A percentile compares a stretch with the other conserved stretches of the same genome.
Conservation (phyloP, 2,113 vertebrate species). For the Todiramphus chloris region DNA sequence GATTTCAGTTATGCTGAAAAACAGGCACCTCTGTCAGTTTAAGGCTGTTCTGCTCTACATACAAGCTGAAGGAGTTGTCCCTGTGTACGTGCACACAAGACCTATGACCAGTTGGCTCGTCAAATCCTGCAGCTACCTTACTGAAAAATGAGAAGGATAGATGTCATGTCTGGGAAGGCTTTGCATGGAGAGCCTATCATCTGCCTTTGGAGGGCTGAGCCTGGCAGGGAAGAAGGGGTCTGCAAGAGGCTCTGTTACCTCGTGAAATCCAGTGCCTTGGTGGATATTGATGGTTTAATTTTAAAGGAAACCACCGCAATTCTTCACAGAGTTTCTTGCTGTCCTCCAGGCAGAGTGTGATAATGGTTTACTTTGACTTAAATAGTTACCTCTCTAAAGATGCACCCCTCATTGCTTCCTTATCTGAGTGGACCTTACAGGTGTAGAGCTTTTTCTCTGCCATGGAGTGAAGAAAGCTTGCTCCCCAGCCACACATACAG, state of each 20-base stretch:
- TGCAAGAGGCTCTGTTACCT: background rate
- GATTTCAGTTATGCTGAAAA: background rate
- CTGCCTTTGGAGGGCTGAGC: background rate
- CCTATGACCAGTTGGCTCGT: background rate
- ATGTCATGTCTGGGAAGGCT: background rate
- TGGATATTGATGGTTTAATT: background rate
- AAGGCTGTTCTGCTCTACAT: background rate
- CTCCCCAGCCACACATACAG: background rate
- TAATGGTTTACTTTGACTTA: background rate
- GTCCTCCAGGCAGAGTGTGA: background rate
- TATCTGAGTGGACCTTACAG: background rate
- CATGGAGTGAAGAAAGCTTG: rapidly evolving
- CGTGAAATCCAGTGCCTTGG: background rate
- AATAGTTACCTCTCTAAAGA: background rate
- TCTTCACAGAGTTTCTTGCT: background rate
- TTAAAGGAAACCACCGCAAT: background rate
- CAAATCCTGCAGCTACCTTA: background rate
- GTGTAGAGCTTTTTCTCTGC: background rate
- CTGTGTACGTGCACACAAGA: background rate
- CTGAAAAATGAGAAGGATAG: background rate
- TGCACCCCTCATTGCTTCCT: background rate
- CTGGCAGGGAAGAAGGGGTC: background rate
- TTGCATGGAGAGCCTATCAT: background rate
- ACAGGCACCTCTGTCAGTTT: background rate
- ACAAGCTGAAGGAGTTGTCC: background rate